phyloP scores from a whole-genome alignment of 2,113 vertebrate species.

The Anseranas semipalmata region DNA sequence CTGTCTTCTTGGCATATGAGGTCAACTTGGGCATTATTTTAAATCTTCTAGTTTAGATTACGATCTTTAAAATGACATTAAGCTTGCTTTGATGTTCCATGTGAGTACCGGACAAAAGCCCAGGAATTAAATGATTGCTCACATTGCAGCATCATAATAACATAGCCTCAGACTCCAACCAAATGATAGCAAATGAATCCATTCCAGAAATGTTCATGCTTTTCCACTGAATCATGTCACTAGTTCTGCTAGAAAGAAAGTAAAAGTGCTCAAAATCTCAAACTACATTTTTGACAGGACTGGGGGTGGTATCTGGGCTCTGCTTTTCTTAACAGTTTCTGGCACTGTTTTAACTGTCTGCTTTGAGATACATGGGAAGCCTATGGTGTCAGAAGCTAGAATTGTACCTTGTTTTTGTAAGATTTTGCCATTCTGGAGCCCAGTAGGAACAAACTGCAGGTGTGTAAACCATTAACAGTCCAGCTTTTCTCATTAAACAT shows the following conservation, averaged over 20 bases:
- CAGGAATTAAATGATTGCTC: slow-evolving; percentile 5
- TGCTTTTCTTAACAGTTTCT: neutral
- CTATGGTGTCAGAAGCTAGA: neutral
- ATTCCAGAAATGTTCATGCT: neutral
- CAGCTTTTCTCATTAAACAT: neutral
- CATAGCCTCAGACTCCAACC: neutral
- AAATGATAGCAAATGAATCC: neutral
- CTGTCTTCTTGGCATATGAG: slow-evolving; percentile 13
- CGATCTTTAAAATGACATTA: slow-evolving; percentile 47
- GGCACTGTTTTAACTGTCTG: neutral
- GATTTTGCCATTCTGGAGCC: neutral
- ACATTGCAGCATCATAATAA: neutral
- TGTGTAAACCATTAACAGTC: neutral
- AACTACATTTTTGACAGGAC: neutral
- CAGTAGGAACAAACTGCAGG: neutral
- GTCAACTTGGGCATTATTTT: neutral
- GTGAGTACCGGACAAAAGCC: slow-evolving; percentile 34
- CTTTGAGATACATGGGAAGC: neutral
- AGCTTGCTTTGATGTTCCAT: slow-evolving; percentile 11
- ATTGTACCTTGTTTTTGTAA: neutral
- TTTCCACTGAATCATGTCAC: neutral
- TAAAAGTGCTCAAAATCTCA: neutral
- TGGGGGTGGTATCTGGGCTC: neutral
- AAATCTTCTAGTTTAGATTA: slow-evolving; percentile 43
- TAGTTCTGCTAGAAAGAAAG: neutral